phyloP scores from a whole-genome alignment of 2,888 invertebrate species.

The Spialia ferax region DNA sequence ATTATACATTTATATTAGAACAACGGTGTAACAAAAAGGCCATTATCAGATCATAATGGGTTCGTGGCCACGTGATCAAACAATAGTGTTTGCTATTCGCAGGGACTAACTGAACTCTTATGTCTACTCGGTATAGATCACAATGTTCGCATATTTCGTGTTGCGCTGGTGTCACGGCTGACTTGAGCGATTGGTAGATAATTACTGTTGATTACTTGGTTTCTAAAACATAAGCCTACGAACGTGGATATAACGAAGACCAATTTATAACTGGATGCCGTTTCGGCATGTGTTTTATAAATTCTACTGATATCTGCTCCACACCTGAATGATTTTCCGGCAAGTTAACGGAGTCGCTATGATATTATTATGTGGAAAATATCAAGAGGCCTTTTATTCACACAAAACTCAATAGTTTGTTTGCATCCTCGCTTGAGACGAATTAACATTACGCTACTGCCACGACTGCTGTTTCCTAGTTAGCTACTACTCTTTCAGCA shows the following conservation, averaged over 20 bases:
- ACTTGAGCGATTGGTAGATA: constrained; percentile 35
- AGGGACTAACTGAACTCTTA: constrained; percentile 67
- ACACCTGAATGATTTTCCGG: constrained; percentile 7
- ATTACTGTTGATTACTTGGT: constrained; percentile 29
- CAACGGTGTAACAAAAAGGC: constrained; percentile 65
- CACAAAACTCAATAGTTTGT: neutral
- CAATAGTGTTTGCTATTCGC: constrained; percentile 79
- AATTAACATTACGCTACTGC: neutral
- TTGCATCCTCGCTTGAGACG: neutral
- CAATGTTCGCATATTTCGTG: constrained; percentile 40
- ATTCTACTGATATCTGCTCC: neutral
- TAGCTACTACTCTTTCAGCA: too few species aligned
- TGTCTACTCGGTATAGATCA: constrained; percentile 61
- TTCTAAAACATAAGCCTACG: constrained; percentile 31
- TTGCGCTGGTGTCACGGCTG: constrained; percentile 36
- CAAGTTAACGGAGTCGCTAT: neutral
- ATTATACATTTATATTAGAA: constrained; percentile 47
- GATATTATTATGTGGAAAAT: neutral
- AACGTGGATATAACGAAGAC: constrained; percentile 27
- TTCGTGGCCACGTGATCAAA: constrained; percentile 75
- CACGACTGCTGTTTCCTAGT: too few species aligned
- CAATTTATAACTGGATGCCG: constrained; percentile 12
- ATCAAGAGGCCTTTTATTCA: neutral
- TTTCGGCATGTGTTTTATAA: constrained; percentile 10
- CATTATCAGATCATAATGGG: constrained; percentile 76